Base-by-base conservation (phyloP, 1,140 invertebrate species). In the Akabosia matsudoensis region DNA sequence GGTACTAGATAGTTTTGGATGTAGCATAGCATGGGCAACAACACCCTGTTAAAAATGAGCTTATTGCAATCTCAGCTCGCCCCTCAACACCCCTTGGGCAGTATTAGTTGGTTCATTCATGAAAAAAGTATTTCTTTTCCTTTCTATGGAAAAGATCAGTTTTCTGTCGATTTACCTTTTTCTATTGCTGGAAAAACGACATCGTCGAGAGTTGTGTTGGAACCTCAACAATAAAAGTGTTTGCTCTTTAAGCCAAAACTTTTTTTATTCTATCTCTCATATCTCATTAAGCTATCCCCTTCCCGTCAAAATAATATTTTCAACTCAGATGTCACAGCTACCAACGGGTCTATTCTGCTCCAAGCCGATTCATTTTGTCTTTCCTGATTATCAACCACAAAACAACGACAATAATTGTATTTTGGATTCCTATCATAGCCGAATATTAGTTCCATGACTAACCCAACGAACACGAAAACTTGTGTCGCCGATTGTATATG, bases 391-490 rank as follows among this genome's bases (percentile, higher is more conserved):
- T 18, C 13, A 61, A 61, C 54, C 54, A 61, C 54, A 61, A 61
- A 61, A 61, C 54, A 61, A 61, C 13, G 54, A 22, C 54, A 24
- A 16, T 61, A 61, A 61, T 61, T 61, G 54, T 61, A 22, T n/a
- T n/a, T 61, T 10, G 54, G 4, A 16, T 45, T 18, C 18, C 37
- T 45, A 18, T 45, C 7, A 10, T 10, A 45, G 7, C 7, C 37
- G 37, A 45, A 10, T 18, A 45, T 18, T 45, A 18, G 37, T 18
- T 45, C 37, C 18, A 45, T 45, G 37, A 45, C 37, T n/a, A n/a
- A n/a, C n/a, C n/a, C n/a, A 18, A 45, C 18, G 37, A 45, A 10
- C 7, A 45, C 37, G 37, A 45, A 10, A 45, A 18, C 18, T 7
- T 45, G 37, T 7, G 37, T 7, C 18, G 37, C 18, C 18, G 37